A percentile compares a stretch with the other conserved stretches of the same genome.
These are phyloP conservation scores for Elgonia sp. DNA, from an alignment of 2,888 invertebrate species.

Conservation along the genomic window DNA sequence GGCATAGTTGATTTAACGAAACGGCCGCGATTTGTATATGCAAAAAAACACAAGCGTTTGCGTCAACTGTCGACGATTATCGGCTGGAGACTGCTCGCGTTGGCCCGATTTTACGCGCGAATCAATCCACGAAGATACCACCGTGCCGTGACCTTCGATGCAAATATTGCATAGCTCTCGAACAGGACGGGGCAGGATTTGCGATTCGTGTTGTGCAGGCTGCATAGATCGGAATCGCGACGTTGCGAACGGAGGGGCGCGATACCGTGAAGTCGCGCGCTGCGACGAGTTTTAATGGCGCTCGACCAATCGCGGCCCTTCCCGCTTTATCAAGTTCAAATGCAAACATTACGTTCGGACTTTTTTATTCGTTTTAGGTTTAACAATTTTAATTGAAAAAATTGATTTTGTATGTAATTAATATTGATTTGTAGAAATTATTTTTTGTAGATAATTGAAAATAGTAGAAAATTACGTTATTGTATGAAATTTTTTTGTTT, in stretches of 20 bases:
- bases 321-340: slow-evolving; percentile 3
- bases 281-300: slow-evolving; percentile 9
- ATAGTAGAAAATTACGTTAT: too few species aligned
- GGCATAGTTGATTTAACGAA: slow-evolving; percentile 44
- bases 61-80: slow-evolving; percentile 19
- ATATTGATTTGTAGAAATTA: too few species aligned
- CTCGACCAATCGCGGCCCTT: slow-evolving; percentile 21
- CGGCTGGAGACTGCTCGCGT: slow-evolving; percentile 31
- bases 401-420: too few species aligned
- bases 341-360: too few species aligned
- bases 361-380: too few species aligned
- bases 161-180: slow-evolving; percentile 66
- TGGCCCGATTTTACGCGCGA: slow-evolving; percentile 48
- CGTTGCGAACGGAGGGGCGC: slow-evolving; percentile 18
- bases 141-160: slow-evolving; percentile 70
- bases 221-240: slow-evolving; percentile 61
- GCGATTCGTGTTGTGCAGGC: slow-evolving; percentile 55
- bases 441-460: too few species aligned
- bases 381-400: too few species aligned
- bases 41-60: slow-evolving; percentile 30
- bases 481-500: too few species aligned
- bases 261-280: slow-evolving; percentile 3
- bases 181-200: slow-evolving; percentile 63
- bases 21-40: slow-evolving; percentile 8
- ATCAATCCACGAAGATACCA: slow-evolving; percentile 61